These are phyloP conservation scores for Drosophila truncata DNA, from an alignment of 1,140 invertebrate genomes.

Conservation along the genomic window DNA sequence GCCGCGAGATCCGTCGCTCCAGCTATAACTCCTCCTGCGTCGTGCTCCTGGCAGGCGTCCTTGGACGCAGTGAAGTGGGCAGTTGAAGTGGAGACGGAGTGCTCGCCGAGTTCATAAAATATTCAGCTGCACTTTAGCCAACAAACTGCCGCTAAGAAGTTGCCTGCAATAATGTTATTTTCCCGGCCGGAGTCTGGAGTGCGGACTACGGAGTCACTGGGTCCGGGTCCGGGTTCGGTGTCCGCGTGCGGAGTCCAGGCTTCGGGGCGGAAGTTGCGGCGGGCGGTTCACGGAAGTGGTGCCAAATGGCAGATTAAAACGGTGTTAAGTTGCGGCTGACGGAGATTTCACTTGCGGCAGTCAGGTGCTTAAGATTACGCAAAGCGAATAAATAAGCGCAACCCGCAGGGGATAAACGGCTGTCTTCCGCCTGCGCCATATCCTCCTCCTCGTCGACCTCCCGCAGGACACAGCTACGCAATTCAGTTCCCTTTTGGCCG, in stretches of 20 bases:
- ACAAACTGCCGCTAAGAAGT: constrained; percentile 79
- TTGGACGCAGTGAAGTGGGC: constrained; percentile 22
- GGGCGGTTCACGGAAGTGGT: constrained; percentile 64
- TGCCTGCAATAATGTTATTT: constrained; percentile 79
- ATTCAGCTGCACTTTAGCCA: constrained; percentile 78
- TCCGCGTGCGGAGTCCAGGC: constrained; percentile 2
- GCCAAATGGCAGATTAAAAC: constrained; percentile 81
- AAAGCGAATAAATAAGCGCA: constrained; percentile 63
- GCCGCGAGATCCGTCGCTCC: constrained; percentile 41
- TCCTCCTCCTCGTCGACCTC: constrained; percentile 4
- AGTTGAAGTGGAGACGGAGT: constrained; percentile 71
- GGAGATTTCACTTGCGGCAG: constrained; percentile 54
- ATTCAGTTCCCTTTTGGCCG: constrained; percentile 8
- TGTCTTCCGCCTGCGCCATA: constrained; percentile 17
- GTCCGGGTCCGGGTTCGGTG: constrained; percentile 13
- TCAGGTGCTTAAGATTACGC: constrained; percentile 61
- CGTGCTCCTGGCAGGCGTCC: constrained; percentile 21
- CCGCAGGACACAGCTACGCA: constrained; percentile 27
- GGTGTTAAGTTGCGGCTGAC: constrained; percentile 73
- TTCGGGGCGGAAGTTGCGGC: constrained; percentile 51
- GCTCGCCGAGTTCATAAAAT: constrained; percentile 79
- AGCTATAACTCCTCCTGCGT: constrained; percentile 15
- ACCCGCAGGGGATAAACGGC: constrained; percentile 46
- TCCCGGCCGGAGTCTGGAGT: constrained; percentile 45
- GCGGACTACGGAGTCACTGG: not conserved